Conservation (phyloP, 2,888 invertebrate genomes). For the Xanthia icteritia region DNA sequence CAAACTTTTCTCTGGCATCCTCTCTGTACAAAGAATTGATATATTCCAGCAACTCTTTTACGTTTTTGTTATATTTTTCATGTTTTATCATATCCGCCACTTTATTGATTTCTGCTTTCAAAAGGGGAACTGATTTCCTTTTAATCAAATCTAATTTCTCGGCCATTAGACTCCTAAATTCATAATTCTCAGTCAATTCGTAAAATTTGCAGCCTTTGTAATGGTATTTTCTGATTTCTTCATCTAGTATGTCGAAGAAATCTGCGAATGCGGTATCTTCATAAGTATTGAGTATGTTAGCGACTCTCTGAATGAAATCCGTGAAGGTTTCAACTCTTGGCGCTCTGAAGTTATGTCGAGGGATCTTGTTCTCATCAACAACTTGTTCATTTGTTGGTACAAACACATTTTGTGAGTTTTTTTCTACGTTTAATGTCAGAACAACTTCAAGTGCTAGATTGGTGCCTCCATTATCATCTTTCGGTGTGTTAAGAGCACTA, state of each 20-base stretch:
- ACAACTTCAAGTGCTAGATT: background rate
- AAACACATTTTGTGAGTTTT: background rate
- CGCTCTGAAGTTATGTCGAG: background rate
- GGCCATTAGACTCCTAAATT: slow-evolving; percentile 65
- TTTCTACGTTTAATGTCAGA: background rate
- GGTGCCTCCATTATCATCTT: background rate
- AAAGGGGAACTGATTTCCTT: slow-evolving; percentile 49
- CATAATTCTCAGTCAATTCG: slow-evolving; percentile 67
- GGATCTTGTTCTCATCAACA: background rate
- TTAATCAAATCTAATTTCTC: slow-evolving; percentile 65
- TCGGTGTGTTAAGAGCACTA: background rate
- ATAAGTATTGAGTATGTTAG: slow-evolving; percentile 67
- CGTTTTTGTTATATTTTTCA: slow-evolving; percentile 42
- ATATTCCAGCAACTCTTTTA: slow-evolving; percentile 64
- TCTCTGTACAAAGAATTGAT: slow-evolving; percentile 73
- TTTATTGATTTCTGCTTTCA: slow-evolving; percentile 64
- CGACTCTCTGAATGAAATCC: slow-evolving; percentile 71
- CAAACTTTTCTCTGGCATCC: background rate
- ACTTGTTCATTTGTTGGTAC: background rate
- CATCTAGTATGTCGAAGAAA: slow-evolving; percentile 64
- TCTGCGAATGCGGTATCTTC: slow-evolving; percentile 72
- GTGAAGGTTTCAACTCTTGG: slow-evolving; percentile 65
- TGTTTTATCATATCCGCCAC: slow-evolving; percentile 52
- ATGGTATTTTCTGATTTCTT: slow-evolving; percentile 74
- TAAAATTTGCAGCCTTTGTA: slow-evolving; percentile 72